These are phyloP conservation scores for Diachrysia chrysitis DNA, from an alignment of 2,888 invertebrate species.

Conservation along the genomic window DNA sequence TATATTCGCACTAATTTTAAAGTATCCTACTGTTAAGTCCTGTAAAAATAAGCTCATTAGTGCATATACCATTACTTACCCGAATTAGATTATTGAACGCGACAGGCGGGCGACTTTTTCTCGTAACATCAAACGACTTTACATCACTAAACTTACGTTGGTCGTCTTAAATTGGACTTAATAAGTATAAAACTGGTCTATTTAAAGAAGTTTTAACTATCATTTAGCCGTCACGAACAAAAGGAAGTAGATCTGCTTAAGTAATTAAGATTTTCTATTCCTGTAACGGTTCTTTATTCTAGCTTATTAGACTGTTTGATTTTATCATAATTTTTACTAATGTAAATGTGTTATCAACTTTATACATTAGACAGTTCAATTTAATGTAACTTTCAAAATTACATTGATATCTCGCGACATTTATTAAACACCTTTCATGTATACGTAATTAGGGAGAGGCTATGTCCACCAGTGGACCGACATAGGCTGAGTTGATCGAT, in stretches of 20 bases:
- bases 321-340: too few relatives aligned
- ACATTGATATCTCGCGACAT: too few relatives aligned
- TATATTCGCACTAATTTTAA: too few relatives aligned
- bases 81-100: conserved; percentile 41
- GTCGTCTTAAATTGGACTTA: conserved; percentile 47
- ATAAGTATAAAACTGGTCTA: conserved; percentile 29
- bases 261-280: background rate
- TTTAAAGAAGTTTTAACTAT: conserved; percentile 18
- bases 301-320: too few relatives aligned
- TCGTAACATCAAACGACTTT: conserved; percentile 31
- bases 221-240: conserved; percentile 3
- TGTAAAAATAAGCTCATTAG: conserved; percentile 40
- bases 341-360: too few relatives aligned
- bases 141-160: conserved; percentile 1
- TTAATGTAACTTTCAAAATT: too few relatives aligned
- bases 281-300: background rate
- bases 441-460: background rate
- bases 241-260: background rate
- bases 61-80: conserved; percentile 54
- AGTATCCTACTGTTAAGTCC: conserved; percentile 6
- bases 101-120: conserved; percentile 49
- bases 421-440: too few relatives aligned
- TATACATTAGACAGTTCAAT: too few relatives aligned
- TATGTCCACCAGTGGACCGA: background rate
- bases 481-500: background rate